A percentile compares a stretch with the other conserved stretches of the same genome.
Evolutionary conservation across 2,113 vertebrate species (phyloP).

Genomic region (Meles meles): DNA sequence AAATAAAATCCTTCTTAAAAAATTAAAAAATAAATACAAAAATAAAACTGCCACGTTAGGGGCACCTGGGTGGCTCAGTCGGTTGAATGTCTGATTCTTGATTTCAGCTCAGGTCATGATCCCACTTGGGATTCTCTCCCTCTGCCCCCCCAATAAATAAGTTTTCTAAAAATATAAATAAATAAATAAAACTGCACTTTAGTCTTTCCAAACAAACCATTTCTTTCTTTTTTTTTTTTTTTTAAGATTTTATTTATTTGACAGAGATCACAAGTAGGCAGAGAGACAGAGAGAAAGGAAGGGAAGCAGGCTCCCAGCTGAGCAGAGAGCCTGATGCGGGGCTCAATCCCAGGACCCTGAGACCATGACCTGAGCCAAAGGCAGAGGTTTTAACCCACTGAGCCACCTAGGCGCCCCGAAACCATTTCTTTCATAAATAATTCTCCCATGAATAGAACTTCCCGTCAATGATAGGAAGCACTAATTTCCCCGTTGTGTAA

Average conservation of each 20-base stretch:
- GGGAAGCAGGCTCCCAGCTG: too few species aligned
- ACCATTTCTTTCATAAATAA: background rate
- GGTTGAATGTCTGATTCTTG: background rate
- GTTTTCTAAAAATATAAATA: background rate
- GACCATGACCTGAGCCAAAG: too few species aligned
- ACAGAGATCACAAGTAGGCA: too few species aligned
- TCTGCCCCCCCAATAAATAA: background rate
- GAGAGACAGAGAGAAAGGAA: too few species aligned
- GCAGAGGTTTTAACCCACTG: too few species aligned
- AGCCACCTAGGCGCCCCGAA: too few species aligned
- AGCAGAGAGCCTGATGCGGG: too few species aligned
- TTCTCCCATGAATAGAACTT: background rate
- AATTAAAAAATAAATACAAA: too few species aligned
- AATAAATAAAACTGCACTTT: background rate
- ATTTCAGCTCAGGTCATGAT: background rate
- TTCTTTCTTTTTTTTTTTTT: too few species aligned
- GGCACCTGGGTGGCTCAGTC: background rate
- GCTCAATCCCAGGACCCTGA: too few species aligned
- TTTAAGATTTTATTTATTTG: too few species aligned
- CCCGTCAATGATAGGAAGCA: background rate
- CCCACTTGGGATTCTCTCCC: background rate
- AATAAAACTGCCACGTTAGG: background rate
- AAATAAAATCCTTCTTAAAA: too few species aligned
- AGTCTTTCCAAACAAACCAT: background rate
- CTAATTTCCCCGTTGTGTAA: fast-evolving